phyloP scores from a whole-genome alignment of 2,113 vertebrate genomes.

The Ictalurus furcatus region DNA sequence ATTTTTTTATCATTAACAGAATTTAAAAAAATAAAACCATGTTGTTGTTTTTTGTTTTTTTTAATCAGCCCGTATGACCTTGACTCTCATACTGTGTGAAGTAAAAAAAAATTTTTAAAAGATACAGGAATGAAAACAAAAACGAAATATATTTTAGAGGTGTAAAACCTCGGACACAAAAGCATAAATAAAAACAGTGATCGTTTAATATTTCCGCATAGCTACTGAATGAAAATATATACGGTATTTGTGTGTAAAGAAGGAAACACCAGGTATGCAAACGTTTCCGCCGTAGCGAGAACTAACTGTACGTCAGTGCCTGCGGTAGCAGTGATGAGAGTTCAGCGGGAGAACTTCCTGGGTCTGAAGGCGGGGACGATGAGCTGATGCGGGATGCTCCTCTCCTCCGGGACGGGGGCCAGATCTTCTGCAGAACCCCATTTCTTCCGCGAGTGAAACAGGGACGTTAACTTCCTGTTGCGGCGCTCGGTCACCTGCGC shows the following conservation, averaged over 20 bases:
- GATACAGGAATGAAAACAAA: background rate
- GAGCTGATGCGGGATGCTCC: constrained; percentile 55
- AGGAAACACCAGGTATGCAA: background rate
- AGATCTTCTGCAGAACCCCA: constrained; percentile 72
- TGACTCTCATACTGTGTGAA: background rate
- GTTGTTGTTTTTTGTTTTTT: too few relatives aligned
- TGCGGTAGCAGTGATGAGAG: background rate
- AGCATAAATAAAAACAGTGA: background rate
- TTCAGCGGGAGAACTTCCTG: constrained; percentile 69
- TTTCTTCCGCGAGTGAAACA: constrained; percentile 73
- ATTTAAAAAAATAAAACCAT: too few relatives aligned
- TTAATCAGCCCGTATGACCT: background rate
- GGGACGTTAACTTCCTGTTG: constrained; percentile 70
- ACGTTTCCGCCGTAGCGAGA: background rate
- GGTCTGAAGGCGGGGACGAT: constrained; percentile 55
- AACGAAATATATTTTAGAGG: background rate
- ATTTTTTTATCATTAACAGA: background rate
- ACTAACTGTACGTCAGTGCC: background rate
- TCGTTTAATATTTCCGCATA: background rate
- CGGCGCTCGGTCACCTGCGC: constrained; percentile 69
- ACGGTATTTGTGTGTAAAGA: background rate
- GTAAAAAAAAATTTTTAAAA: background rate
- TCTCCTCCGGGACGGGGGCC: constrained; percentile 64
- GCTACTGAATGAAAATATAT: background rate
- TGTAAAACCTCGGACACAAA: background rate